Percentiles rank a stretch among this genome's conserved stretches.
These are phyloP conservation scores for Phoebastria nigripes DNA, from an alignment of 2,797 vertebrate genomes.

Conservation along the genomic window DNA sequence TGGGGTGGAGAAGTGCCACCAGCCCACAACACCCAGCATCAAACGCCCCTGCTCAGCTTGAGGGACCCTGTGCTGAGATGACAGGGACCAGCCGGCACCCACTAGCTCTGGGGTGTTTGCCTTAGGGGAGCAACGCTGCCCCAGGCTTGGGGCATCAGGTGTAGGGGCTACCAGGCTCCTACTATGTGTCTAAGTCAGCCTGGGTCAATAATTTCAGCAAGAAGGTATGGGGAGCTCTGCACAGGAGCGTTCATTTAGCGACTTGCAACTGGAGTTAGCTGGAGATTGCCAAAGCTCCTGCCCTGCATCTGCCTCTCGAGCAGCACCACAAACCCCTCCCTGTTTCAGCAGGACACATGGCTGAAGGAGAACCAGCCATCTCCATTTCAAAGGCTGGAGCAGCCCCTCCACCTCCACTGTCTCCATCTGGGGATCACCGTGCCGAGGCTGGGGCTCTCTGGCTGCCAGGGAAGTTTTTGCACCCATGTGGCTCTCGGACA, in stretches of 20 bases:
- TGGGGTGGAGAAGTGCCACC: background rate
- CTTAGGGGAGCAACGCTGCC: background rate
- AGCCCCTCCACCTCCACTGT: background rate
- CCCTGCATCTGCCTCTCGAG: background rate
- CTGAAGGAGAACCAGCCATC: background rate
- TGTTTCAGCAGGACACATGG: background rate
- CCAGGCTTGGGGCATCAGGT: background rate
- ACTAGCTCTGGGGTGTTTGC: background rate
- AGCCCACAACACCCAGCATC: background rate
- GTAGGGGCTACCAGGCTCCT: background rate
- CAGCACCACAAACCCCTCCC: background rate
- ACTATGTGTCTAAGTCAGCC: background rate
- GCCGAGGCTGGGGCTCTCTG: background rate
- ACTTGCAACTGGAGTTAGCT: background rate
- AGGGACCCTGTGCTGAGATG: background rate
- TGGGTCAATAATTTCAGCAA: background rate
- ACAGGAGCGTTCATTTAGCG: background rate
- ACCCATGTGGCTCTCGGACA: fast-evolving
- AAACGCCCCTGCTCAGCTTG: background rate
- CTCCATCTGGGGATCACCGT: background rate
- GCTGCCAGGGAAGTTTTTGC: background rate
- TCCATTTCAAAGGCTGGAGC: background rate
- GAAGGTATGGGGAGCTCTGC: background rate
- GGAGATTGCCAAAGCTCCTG: background rate
- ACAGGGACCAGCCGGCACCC: background rate